phyloP scores from a whole-genome alignment of 2,797 vertebrate genomes.

The Sylvilagus floridanus region DNA sequence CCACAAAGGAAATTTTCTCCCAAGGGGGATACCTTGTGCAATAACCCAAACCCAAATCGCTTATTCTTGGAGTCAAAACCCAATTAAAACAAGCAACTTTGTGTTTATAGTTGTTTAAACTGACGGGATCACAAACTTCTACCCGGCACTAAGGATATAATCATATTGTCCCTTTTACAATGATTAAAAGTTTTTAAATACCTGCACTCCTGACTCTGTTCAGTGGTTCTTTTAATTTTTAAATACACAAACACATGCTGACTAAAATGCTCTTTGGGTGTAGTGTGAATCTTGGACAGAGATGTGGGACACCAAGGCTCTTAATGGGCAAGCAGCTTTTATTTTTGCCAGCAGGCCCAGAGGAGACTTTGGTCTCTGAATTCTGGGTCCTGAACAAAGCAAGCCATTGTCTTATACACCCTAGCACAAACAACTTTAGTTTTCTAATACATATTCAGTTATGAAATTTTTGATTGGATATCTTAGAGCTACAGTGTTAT shows the following conservation, averaged over 20 bases:
- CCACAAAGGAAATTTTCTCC: background rate
- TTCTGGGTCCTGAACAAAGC: too few relatives aligned
- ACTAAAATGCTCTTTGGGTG: conserved; percentile 42
- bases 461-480: too few relatives aligned
- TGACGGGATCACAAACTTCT: background rate
- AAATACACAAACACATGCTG: background rate
- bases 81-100: conserved; percentile 29
- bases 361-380: too few relatives aligned
- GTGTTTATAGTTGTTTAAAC: background rate
- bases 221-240: background rate
- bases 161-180: background rate
- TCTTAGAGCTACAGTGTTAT: too few relatives aligned
- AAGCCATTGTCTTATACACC: too few relatives aligned
- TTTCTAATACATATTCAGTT: too few relatives aligned
- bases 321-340: too few relatives aligned
- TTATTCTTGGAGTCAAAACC: conserved; percentile 61
- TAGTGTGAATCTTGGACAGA: too few relatives aligned
- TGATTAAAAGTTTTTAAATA: background rate
- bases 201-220: background rate
- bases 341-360: too few relatives aligned
- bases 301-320: too few relatives aligned
- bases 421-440: too few relatives aligned
- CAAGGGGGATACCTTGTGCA: background rate
- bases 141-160: background rate
- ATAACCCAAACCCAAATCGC: background rate